Evolutionary conservation across 2,113 vertebrate species (phyloP).

Genomic region (Megaceryle torquata): DNA sequence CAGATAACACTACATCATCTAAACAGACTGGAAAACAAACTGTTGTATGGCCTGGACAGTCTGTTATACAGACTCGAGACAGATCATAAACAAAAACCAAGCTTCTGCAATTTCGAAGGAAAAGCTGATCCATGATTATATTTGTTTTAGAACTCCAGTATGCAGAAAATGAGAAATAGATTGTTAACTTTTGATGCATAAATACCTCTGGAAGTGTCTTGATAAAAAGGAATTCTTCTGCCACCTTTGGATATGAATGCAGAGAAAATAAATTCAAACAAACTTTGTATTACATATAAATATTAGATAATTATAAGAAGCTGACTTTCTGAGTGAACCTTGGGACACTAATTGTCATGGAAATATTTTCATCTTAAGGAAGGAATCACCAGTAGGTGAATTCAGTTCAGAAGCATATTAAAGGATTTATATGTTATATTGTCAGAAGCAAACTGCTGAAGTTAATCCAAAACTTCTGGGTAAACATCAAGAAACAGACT

Average conservation of each 20-base stretch:
- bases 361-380: background rate
- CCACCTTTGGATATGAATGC: background rate
- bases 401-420: background rate
- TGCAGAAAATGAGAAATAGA: background rate
- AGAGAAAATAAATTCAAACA: background rate
- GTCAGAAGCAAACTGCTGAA: background rate
- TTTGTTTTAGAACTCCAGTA: background rate
- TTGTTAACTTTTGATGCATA: background rate
- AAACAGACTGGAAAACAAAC: constrained; percentile 59
- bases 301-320: background rate
- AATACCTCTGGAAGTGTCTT: background rate
- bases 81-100: constrained; percentile 50
- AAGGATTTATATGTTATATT: background rate
- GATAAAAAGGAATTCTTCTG: background rate
- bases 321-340: background rate
- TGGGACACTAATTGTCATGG: background rate
- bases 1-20: constrained; percentile 29
- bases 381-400: background rate
- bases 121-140: constrained; percentile 2
- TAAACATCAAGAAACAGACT: background rate
- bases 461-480: background rate
- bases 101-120: constrained; percentile 18
- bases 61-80: constrained; percentile 24
- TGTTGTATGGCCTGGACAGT: constrained; percentile 37
- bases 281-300: background rate